Evolutionary conservation across 2,113 vertebrate species (phyloP), one percentile per base, ranked within the genome.

Genomic region (Chelonoidis abingdonii): DNA sequence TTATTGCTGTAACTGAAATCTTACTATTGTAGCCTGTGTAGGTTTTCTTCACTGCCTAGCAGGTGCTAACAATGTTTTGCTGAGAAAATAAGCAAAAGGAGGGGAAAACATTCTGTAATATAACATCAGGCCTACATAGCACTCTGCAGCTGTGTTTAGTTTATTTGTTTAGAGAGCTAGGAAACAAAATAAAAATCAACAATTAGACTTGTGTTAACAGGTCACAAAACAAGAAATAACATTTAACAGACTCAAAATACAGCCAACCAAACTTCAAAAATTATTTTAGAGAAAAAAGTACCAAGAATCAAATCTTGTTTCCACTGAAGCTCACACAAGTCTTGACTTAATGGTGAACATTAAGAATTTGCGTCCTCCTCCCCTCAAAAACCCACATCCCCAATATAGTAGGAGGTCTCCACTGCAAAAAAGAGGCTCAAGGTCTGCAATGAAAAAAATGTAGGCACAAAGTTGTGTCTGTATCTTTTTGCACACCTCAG

Each of bases 21-120:
- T 80, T 90, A 76, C 44, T 88, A 96, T 85, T 85, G 25, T 38
- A 84, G 84, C 31, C 89, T 92, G 92, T 93, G 57, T 78, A 92
- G 83, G 92, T 93, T 91, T 92, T 94, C 59, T 85, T 84, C 52
- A 84, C 59, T 94, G 93, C 87, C 44, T 5, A 89, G 54, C 19
- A 84, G 59, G 4, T 93, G 59, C 78, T 95, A 78, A 92, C 90
- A 75, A 49, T 24, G 57, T 1, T 88, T 72, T 84, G 41, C 50
- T 88, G 78, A 90, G 83, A 94, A 83, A 92, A 9, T 27, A 94
- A 87, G n/a, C 21, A 53, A 80, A 92, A 88, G 59, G 0, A 86
- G 24, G 69, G 89, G 16, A 52, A 91, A 95, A 94, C 5, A 79
- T 3, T 80, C 62, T 84, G 79, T 7, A 87, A 44, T 50, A 3